Percentiles rank a stretch among this genome's conserved stretches.
These are phyloP conservation scores for Eulemur mongoz DNA, from an alignment of 2,797 vertebrate genomes.

Conservation along the genomic window DNA sequence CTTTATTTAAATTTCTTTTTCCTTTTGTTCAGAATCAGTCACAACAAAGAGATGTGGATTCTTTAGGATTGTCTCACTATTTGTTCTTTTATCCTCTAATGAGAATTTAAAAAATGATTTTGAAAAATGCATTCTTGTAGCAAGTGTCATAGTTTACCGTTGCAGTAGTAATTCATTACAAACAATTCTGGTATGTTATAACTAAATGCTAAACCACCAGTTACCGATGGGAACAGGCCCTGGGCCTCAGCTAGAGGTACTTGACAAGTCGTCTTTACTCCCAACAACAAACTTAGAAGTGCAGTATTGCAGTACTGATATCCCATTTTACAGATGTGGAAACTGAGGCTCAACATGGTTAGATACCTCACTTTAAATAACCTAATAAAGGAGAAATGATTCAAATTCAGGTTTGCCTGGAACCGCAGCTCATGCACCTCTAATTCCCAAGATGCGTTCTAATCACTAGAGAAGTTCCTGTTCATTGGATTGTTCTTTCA, in stretches of 20 bases:
- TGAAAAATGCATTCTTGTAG: neutral
- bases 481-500: neutral
- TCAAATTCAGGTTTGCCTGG: neutral
- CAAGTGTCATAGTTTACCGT: neutral
- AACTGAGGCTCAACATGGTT: neutral
- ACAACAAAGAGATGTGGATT: neutral
- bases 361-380: neutral
- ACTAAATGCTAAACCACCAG: neutral
- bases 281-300: neutral
- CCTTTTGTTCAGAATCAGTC: neutral
- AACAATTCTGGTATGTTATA: neutral
- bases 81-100: slow-evolving; percentile 34
- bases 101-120: neutral
- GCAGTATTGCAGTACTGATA: accelerated
- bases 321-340: neutral
- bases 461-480: neutral
- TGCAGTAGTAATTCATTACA: neutral
- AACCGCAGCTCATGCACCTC: neutral
- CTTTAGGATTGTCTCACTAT: neutral
- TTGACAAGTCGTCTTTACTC: neutral
- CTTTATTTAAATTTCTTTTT: slow-evolving; percentile 66
- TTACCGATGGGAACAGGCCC: neutral
- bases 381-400: neutral
- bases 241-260: neutral
- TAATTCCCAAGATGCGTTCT: neutral